Evolutionary conservation across 1,140 invertebrate genomes (phyloP).

Genomic region (Drosophila kurseongensis): DNA sequence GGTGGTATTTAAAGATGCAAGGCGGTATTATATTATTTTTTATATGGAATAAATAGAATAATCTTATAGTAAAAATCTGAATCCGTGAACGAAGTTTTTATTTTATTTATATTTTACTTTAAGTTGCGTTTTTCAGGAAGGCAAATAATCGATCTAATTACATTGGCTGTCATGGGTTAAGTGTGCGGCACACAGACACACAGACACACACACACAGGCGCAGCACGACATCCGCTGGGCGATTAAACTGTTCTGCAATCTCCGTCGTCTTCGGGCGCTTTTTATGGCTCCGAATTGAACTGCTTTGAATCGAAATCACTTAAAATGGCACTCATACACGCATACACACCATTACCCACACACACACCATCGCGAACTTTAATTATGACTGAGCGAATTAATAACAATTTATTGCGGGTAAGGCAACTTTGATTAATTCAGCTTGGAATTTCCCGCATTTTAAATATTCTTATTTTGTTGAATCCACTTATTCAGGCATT

Average conservation of each 20-base stretch:
- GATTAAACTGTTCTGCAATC: slow-evolving; percentile 43
- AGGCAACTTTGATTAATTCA: slow-evolving; percentile 36
- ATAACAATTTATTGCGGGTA: slow-evolving; percentile 37
- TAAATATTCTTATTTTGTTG: slow-evolving; percentile 8
- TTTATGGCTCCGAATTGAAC: slow-evolving; percentile 49
- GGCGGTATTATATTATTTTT: no score
- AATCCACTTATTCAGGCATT: slow-evolving; percentile 14
- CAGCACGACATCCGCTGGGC: slow-evolving; percentile 15
- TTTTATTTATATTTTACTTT: slow-evolving; percentile 52
- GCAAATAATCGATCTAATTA: slow-evolving; percentile 76
- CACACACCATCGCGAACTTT: slow-evolving; percentile 12
- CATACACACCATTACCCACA: slow-evolving; percentile 9
- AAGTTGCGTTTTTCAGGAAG: slow-evolving; percentile 33
- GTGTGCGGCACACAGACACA: slow-evolving; percentile 19
- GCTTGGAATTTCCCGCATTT: not conserved
- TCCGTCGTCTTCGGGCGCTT: slow-evolving; percentile 24
- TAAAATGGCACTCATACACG: slow-evolving; percentile 34
- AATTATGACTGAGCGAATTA: slow-evolving; percentile 40
- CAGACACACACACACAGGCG: slow-evolving; percentile 4
- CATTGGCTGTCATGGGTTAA: slow-evolving; percentile 33
- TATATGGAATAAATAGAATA: no score
- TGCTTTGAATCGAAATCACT: slow-evolving; percentile 71
- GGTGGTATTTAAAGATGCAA: no score
- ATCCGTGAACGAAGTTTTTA: slow-evolving; percentile 6
- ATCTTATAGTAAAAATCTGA: not conserved